Base-by-base conservation (phyloP, 2,888 invertebrate species). In the Autographa pulchrina region DNA sequence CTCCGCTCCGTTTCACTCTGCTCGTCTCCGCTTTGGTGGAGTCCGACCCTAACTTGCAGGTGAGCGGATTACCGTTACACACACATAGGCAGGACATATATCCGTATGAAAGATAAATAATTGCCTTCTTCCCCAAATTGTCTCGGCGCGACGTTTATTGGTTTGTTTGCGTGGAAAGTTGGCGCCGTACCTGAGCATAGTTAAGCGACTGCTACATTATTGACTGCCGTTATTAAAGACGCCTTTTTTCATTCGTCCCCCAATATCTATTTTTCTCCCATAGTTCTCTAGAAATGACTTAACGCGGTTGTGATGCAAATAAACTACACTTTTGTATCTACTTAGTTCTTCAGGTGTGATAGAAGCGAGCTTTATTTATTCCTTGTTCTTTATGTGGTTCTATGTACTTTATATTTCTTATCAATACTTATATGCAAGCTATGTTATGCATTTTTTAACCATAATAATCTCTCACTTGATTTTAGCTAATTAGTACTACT, bases 61-160 rank as follows among this genome's bases (percentile, higher is more conserved):
- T 83, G 83, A 78, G 75, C 77, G 86, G 83, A 79, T 86, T 86
- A 84, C 83, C 75, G 79, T 77, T 81, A 75, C 83, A 63, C 78
- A 82, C 82, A 85, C 83, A 85, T 79, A 75, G 82, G 77, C 43
- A 35, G 71, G 73, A 78, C 73, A 80, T 86, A 85, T 86, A 86
- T 87, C 86, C 85, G 83, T 88, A 89, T 86, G 88, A 86, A 90
- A 92, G 87, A 92, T 92, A 93, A 92, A 93, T 93, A 92, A 92
- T 91, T 83, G 83, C 79, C 80, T 84, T 86, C 85, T 86, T 90
- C 88, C 90, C 89, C 87, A 86, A 90, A 90, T 90, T 91, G 92
- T 91, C 89, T 86, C 78, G 85, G 85, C 87, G 87, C 85, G 91
- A 92, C 91, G 84, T 92, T 94, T 94, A 94, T 94, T 91, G 92